Conservation (phyloP, 1,140 invertebrate genomes). For the Drosophila kepulauana region DNA sequence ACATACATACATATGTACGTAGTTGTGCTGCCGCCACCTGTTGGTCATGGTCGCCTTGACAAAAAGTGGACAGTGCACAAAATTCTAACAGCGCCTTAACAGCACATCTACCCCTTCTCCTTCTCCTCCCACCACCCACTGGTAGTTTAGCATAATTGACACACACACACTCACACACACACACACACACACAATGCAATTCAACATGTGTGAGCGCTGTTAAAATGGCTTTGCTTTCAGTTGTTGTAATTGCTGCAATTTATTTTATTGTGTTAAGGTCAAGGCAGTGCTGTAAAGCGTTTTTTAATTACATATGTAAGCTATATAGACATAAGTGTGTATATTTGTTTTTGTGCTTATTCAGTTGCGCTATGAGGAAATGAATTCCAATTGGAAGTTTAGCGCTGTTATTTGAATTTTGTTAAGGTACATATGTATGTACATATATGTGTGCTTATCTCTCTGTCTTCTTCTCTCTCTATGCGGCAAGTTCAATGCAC, state of each 20-base stretch:
- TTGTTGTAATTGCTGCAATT: slow-evolving; percentile 73
- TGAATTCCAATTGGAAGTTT: slow-evolving; percentile 67
- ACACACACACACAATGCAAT: slow-evolving; percentile 13
- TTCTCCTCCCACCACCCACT: neutral
- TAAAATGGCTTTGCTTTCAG: slow-evolving; percentile 44
- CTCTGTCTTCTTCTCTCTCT: neutral
- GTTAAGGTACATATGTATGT: too few species aligned
- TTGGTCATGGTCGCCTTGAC: slow-evolving; percentile 26
- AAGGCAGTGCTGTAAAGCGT: slow-evolving; percentile 71
- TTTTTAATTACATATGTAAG: slow-evolving; percentile 62
- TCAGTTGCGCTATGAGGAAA: slow-evolving; percentile 63
- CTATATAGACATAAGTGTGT: slow-evolving; percentile 27
- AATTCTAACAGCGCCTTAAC: slow-evolving; percentile 46
- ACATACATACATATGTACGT: too few species aligned
- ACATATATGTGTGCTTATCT: slow-evolving; percentile 9
- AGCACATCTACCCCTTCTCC: slow-evolving; percentile 34
- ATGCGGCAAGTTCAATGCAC: slow-evolving; percentile 59
- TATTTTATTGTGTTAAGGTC: slow-evolving; percentile 84
- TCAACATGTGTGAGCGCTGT: slow-evolving; percentile 38
- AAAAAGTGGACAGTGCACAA: slow-evolving; percentile 11
- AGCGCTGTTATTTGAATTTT: neutral
- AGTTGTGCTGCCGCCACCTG: slow-evolving; percentile 5
- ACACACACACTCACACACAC: slow-evolving; percentile 22
- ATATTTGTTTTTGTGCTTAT: slow-evolving; percentile 28
- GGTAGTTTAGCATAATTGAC: slow-evolving; percentile 41